Evolutionary conservation across 64 coral and sea anemone species (phyloP), one percentile per base, ranked within the genome.

Genomic region (Platygyra sinensis): DNA sequence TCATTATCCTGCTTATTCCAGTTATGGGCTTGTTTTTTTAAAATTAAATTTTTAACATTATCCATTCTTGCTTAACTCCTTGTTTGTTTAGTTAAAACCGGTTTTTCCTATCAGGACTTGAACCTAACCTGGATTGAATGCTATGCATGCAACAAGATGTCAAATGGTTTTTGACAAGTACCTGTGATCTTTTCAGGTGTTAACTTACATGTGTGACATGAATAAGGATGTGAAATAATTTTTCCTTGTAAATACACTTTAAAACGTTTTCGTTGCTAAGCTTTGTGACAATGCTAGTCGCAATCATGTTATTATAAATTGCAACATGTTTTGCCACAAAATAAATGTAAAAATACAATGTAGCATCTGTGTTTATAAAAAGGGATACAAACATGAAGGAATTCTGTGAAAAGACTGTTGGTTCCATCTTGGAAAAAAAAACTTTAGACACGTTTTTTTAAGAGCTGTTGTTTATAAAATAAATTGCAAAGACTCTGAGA

Each of bases 171-270:
- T 85, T 30, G 52, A 28, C 18, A n/a, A 25, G 30, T 42, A 85
- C 81, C 81, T 85, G 81, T 72, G 62, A 71, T 24, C 62, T 42
- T 67, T 69, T 20, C 60, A 46, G 36, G 60, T 46, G 62, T 46
- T 71, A 69, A 69, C 25, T 27, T 27, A 69, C 65, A 27, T 25
- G 24, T 29, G 22, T 69, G 65, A 24, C 62, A 6, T 17, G 33
- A 85, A 85, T 71, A 85, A 42, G 10, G 50, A 69, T 77, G 36
- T 77, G 8, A 77, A 50, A 50, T 51, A 77, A 49, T 38, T 75
- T 12, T 50, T 76, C 20, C 38, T 9, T 10, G 20, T 5, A 77
- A 42, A 7, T 77, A 24, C 20, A 50, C 18, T 38, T 17, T 50
- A 50, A 22, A 19, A 38, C 20, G 8, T 69, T 69, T 25, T 69